phyloP scores from a whole-genome alignment of 2,113 vertebrate genomes.

The Ctenomys sociabilis region DNA sequence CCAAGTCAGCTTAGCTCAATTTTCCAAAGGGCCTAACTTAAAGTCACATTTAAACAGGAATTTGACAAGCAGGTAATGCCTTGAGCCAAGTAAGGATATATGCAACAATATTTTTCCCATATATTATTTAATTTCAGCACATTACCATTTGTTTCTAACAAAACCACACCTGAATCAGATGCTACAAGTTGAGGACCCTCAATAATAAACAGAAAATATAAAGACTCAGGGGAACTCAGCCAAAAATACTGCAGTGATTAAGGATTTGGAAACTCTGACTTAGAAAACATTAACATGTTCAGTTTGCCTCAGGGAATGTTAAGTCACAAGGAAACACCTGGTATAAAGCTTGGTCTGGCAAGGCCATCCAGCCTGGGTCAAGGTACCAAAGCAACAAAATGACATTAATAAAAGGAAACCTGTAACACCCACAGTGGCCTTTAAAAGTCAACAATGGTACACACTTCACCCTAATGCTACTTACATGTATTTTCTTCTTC shows the following conservation, averaged over 20 bases:
- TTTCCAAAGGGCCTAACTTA: constrained; percentile 7
- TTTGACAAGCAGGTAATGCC: constrained; percentile 42
- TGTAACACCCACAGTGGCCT: background rate
- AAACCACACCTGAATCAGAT: background rate
- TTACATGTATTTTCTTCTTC: background rate
- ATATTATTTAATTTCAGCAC: constrained; percentile 38
- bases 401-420: constrained; percentile 20
- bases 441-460: background rate
- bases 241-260: background rate
- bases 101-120: background rate
- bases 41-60: constrained; percentile 54
- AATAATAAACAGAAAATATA: background rate
- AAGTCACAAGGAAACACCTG: constrained; percentile 72
- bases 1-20: background rate
- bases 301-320: background rate
- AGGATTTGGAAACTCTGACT: constrained; percentile 56
- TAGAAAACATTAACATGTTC: constrained; percentile 24
- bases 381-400: background rate
- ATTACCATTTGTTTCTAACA: constrained; percentile 7
- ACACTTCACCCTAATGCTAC: background rate
- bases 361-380: background rate
- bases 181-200: constrained; percentile 6
- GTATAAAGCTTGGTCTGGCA: background rate
- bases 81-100: constrained; percentile 54
- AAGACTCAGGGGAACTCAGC: background rate